These are phyloP conservation scores for Neria commutata DNA, from an alignment of 2,888 invertebrate genomes.

Conservation along the genomic window DNA sequence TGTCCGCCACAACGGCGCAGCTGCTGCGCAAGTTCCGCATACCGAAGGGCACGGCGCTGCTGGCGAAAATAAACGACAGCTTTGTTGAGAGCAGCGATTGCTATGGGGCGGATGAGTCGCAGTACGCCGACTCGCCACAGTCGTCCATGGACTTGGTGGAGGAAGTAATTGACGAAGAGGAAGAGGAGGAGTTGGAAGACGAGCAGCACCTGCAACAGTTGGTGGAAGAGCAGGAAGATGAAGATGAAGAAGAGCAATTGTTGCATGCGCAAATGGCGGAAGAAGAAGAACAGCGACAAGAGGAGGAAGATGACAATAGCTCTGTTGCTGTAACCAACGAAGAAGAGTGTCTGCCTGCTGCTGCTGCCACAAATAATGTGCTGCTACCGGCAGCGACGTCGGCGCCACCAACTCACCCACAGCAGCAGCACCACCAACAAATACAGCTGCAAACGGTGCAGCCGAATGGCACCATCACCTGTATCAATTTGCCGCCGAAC, in stretches of 20 bases:
- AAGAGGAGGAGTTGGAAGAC: constrained; percentile 38
- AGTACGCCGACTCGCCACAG: constrained; percentile 13
- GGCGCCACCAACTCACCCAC: constrained; percentile 26
- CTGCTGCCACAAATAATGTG: neutral
- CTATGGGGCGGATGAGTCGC: neutral
- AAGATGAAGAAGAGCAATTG: constrained; percentile 22
- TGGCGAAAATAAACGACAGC: constrained; percentile 42
- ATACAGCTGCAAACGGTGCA: constrained; percentile 52
- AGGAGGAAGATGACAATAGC: constrained; percentile 15
- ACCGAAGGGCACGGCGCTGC: constrained; percentile 55
- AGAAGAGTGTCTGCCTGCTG: neutral
- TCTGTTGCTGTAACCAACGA: neutral
- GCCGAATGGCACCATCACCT: constrained; percentile 54
- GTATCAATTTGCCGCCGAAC: constrained; percentile 53
- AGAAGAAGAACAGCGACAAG: constrained; percentile 25
- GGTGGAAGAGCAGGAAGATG: constrained; percentile 24
- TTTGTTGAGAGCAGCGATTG: neutral
- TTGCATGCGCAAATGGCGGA: constrained; percentile 9
- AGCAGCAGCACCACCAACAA: constrained; percentile 28
- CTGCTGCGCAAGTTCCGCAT: constrained; percentile 57
- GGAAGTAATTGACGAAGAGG: constrained; percentile 41
- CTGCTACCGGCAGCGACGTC: constrained; percentile 19
- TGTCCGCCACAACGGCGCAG: constrained; percentile 52
- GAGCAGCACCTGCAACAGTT: constrained; percentile 31
- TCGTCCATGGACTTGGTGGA: constrained; percentile 42